Evolutionary conservation across 2,113 vertebrate genomes (phyloP).

Genomic region (Colinus virginianus): DNA sequence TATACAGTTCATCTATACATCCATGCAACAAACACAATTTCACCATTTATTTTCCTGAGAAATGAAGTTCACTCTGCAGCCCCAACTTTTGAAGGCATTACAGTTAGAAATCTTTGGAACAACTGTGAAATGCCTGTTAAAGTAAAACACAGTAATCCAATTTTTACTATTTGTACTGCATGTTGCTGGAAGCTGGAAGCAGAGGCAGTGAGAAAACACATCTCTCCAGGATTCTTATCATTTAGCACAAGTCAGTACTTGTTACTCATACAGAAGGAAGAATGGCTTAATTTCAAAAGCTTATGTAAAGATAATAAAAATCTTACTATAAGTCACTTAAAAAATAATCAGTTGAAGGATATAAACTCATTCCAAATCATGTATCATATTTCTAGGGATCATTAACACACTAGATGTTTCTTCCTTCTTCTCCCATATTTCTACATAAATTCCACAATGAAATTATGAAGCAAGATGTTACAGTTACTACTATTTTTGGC

Average conservation of each 20-base stretch:
- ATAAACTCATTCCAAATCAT: conserved; percentile 33
- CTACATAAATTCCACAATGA: background rate
- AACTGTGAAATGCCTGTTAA: background rate
- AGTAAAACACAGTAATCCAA: background rate
- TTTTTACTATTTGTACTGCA: background rate
- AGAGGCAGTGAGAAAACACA: background rate
- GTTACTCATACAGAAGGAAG: background rate
- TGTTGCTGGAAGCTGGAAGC: background rate
- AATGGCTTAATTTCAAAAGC: conserved; percentile 25
- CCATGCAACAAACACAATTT: background rate
- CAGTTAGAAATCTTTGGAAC: background rate
- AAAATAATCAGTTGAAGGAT: conserved; percentile 32
- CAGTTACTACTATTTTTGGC: background rate
- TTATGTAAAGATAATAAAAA: background rate
- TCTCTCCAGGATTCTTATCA: background rate
- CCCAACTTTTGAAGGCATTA: background rate
- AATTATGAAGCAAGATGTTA: background rate
- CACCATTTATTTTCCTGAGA: background rate
- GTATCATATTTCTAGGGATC: background rate
- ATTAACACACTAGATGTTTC: background rate
- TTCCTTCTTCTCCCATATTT: background rate
- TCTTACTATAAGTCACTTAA: background rate
- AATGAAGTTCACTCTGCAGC: background rate
- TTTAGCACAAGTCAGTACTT: background rate
- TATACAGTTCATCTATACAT: background rate